Evolutionary conservation across 2,797 vertebrate genomes (phyloP).

Genomic region (Lycodopsis pacificus): DNA sequence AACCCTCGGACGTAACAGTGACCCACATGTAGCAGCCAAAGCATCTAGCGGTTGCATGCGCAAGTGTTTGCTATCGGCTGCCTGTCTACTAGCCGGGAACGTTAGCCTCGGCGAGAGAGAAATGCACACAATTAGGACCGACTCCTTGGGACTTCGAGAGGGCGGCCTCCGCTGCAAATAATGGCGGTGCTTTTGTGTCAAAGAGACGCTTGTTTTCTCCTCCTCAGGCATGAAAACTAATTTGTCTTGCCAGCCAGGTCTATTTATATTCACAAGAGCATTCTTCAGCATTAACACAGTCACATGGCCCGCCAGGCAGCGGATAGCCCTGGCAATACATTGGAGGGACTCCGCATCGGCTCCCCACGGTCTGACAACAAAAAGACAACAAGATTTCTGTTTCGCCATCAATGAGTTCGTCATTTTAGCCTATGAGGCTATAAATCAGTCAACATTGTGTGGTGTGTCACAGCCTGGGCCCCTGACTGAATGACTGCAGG

Average conservation of each 20-base stretch:
- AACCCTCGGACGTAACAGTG: slow-evolving; percentile 53
- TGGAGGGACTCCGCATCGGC: slow-evolving; percentile 42
- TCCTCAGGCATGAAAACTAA: slow-evolving; percentile 79
- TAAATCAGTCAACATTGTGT: slow-evolving; percentile 44
- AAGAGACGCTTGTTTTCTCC: slow-evolving; percentile 78
- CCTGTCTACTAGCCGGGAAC: slow-evolving; percentile 45
- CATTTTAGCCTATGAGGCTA: slow-evolving; percentile 6
- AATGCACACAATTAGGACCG: slow-evolving; percentile 50
- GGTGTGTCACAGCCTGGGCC: slow-evolving; percentile 34
- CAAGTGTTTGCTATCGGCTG: slow-evolving; percentile 41
- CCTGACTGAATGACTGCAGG: slow-evolving; percentile 36
- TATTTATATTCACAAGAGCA: slow-evolving; percentile 84
- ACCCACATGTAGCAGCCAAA: slow-evolving; percentile 59
- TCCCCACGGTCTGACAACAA: slow-evolving; percentile 25
- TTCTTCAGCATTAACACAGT: slow-evolving; percentile 78
- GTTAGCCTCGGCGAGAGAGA: slow-evolving; percentile 30
- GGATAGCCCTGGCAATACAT: slow-evolving; percentile 57
- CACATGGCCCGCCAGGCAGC: slow-evolving; percentile 64
- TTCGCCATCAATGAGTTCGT: slow-evolving; percentile 4
- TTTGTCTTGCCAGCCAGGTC: slow-evolving; percentile 77
- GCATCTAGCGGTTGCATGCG: slow-evolving; percentile 28
- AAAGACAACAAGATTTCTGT: slow-evolving; percentile 33
- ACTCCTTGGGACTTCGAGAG: slow-evolving; percentile 64
- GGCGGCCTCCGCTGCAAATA: slow-evolving; percentile 62
- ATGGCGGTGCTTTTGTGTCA: slow-evolving; percentile 75